Base-by-base conservation (phyloP, 2,888 invertebrate species). In the Buathra laborator region DNA sequence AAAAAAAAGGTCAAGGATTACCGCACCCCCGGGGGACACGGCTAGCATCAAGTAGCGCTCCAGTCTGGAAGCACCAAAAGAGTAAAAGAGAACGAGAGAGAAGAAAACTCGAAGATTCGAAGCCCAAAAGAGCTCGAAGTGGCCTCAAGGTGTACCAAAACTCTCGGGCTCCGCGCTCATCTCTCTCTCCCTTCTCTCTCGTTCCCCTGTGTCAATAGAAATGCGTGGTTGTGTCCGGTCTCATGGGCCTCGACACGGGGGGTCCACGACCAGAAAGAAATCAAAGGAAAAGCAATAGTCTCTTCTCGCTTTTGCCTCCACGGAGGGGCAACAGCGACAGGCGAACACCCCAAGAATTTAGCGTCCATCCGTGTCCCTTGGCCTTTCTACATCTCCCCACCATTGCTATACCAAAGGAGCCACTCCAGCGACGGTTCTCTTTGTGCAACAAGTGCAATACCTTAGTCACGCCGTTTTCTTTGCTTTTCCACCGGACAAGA, bases 1-100 rank as follows among this genome's bases (percentile, higher is more conserved):
- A 81, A 84, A 84, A 85, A 88, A 86, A 89, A 88, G 88, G 89
- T 89, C 88, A 88, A 88, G 90, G 91, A 91, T 91, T 91, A 89
- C 84, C 85, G 86, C 85, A 87, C 87, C 88, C 88, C 75, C 88
- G 81, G 79, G 86, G 82, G 85, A 83, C 53, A 51, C 3, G 77
- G 72, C 77, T 51, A 62, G 81, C 44, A 53, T 48, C 67, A 68
- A 62, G 72, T 71, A 37, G 71, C 67, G 74, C 72, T 51, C 71
- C 67, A 76, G 70, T 64, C 68, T 72, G 56, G 76, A 71, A 80
- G 76, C 53, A 81, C 46, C 62, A 32, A 48, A 70, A 59, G 29
- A 64, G 62, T 62, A 44, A 72, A 37, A n/a, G 59, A 62, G 59
- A 29, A 6, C 6, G 59, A 62, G 32, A 37, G 53, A 62, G 87